These are phyloP conservation scores for Ctenoplectra terminalis DNA, from an alignment of 1,140 invertebrate species.

Conservation along the genomic window DNA sequence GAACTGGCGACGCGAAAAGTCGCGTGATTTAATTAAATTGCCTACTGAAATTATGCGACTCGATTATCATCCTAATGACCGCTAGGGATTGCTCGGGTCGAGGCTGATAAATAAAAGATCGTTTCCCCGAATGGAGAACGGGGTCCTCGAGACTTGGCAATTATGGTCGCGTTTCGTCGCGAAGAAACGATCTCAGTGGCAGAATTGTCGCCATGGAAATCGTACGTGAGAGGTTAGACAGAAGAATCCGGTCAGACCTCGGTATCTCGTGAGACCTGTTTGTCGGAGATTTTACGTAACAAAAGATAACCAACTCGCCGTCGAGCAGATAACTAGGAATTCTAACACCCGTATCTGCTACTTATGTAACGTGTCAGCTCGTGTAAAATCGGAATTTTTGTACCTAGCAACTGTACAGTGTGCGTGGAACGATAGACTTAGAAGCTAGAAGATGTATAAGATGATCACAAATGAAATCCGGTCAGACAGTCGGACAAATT, in stretches of 20 bases:
- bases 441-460: too few species aligned
- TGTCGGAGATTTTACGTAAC: slow-evolving; percentile 63
- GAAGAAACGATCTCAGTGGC: slow-evolving; percentile 2
- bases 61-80: slow-evolving; percentile 56
- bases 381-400: not conserved
- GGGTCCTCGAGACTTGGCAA: not conserved
- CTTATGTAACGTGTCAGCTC: slow-evolving; percentile 26
- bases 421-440: not conserved
- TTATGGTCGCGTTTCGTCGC: slow-evolving; percentile 35
- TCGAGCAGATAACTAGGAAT: slow-evolving; percentile 52
- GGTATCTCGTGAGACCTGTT: slow-evolving; percentile 58
- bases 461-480: too few species aligned
- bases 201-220: slow-evolving; percentile 34
- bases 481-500: too few species aligned
- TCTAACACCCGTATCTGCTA: slow-evolving; percentile 20
- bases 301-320: slow-evolving; percentile 48
- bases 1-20: not conserved
- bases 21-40: slow-evolving; percentile 60
- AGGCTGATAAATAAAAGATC: slow-evolving; percentile 41
- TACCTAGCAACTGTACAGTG: not conserved
- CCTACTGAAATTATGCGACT: slow-evolving; percentile 23
- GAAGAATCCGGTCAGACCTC: slow-evolving; percentile 23
- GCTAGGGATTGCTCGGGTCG: slow-evolving; percentile 12
- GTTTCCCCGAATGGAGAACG: not conserved
- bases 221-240: slow-evolving; percentile 26